Evolutionary conservation across 1,140 invertebrate species (phyloP), one percentile per base, ranked within the genome.

Genomic region (Bombus affinis): DNA sequence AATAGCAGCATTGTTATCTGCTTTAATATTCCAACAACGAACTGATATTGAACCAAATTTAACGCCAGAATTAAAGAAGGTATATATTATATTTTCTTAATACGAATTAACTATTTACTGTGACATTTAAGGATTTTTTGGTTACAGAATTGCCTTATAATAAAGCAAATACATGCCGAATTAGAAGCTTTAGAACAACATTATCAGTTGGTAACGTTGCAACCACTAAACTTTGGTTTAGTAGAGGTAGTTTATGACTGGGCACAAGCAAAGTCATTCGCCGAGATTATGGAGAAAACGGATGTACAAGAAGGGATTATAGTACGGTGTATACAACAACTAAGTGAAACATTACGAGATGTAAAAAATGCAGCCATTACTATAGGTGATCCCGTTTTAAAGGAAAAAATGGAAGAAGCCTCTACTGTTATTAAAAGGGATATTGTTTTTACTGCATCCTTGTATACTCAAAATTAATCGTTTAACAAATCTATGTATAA

Each of bases 241-340:
- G 97, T 98, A 25, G 96, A 98, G 92, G 98, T 99, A 22, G 98
- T 99, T 0, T 99, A 99, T 94, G 98, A 99, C 93, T 99, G 99
- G 99, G 98, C 98, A 0, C 96, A 97, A 78, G 97, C 98, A 73
- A 95, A 98, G 96, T 97, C 98, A 0, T 99, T 99, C 94, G 96
- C 97, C 0, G 97, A 99, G 89, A 99, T 99, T 73, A 99, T 99
- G 96, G 96, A 97, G 79, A 95, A 99, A 68, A 99, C 98, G 0
- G 98, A 99, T 86, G 97, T 99, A 5, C 99, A 99, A 94, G 99
- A 99, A 95, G 99, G 99, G 6, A 98, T 99, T 65, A 99, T 99
- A 91, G 99, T 99, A 0, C 96, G 99, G 65, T 99, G 98, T 92
- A 99, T 99, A 86, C 99, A 99, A 93, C 97, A 99, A 90, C 95